Evolutionary conservation across 2,113 vertebrate species (phyloP).

Genomic region (Paratilapia polleni): DNA sequence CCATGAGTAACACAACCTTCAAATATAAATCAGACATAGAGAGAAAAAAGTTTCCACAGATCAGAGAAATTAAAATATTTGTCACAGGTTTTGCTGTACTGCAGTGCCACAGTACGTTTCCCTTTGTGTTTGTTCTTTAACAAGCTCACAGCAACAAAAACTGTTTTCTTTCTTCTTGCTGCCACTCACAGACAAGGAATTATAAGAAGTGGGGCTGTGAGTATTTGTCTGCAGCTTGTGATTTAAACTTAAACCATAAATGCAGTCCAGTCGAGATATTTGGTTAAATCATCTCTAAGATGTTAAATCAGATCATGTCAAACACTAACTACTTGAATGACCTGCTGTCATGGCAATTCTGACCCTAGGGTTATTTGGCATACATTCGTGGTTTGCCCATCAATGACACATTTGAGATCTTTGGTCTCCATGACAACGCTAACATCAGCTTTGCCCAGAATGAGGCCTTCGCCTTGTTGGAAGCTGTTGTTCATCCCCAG

Average conservation of each 20-base stretch:
- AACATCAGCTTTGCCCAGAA: slow-evolving; percentile 93
- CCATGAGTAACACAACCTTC: neutral
- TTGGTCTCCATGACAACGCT: slow-evolving; percentile 92
- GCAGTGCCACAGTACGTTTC: neutral
- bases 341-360: slow-evolving; percentile 37
- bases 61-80: neutral
- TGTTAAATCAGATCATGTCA: neutral
- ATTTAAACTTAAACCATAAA: neutral
- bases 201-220: neutral
- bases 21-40: neutral
- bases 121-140: neutral
- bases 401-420: slow-evolving; percentile 92
- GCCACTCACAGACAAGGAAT: neutral
- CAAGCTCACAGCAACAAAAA: neutral
- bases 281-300: neutral
- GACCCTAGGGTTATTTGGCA: slow-evolving; percentile 85
- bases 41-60: neutral
- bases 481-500: slow-evolving; percentile 85
- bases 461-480: slow-evolving; percentile 87
- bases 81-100: too few relatives aligned
- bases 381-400: slow-evolving; percentile 89
- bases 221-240: slow-evolving; percentile 1
- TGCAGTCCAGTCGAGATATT: neutral
- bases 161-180: slow-evolving; percentile 14
- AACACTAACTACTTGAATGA: neutral